Evolutionary conservation across 1,140 invertebrate genomes (phyloP).

Genomic region (Coelopa frigida): DNA sequence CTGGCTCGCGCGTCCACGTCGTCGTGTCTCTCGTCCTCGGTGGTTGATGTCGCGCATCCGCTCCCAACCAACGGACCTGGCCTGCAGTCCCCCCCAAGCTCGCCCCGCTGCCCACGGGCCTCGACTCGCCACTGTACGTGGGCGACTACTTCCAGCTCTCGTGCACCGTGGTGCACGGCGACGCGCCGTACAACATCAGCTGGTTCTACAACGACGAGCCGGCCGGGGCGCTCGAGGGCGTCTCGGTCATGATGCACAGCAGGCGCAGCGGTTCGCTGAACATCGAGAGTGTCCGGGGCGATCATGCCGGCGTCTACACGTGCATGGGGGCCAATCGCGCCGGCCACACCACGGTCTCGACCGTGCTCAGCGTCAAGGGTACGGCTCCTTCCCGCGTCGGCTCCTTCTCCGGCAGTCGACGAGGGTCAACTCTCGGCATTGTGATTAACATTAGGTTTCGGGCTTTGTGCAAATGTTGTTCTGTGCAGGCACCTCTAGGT

Average conservation of each 20-base stretch:
- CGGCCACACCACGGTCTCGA: constrained; percentile 55
- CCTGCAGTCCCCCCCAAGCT: constrained; percentile 67
- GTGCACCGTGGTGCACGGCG: constrained; percentile 72
- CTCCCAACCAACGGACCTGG: too few species aligned
- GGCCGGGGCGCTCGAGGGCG: constrained; percentile 23
- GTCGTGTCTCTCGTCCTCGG: neutral
- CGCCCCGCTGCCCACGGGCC: constrained; percentile 55
- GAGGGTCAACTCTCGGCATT: constrained; percentile 1
- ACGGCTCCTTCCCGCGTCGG: too few species aligned
- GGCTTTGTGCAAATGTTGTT: neutral
- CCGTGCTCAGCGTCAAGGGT: constrained; percentile 54
- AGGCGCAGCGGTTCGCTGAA: constrained; percentile 60
- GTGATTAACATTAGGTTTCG: constrained; percentile 2
- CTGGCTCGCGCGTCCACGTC: neutral
- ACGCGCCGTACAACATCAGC: constrained; percentile 65
- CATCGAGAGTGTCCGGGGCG: constrained; percentile 62
- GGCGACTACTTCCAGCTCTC: constrained; percentile 68
- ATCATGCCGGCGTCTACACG: constrained; percentile 60
- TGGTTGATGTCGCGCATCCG: neutral
- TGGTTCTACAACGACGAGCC: constrained; percentile 69
- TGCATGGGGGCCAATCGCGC: constrained; percentile 69
- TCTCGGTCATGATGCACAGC: constrained; percentile 44
- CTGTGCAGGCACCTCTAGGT: neutral
- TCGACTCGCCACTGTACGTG: constrained; percentile 66
- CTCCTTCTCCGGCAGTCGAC: too few species aligned